phyloP scores from a whole-genome alignment of 2,888 invertebrate species.

The Phytoseiulus persimilis region DNA sequence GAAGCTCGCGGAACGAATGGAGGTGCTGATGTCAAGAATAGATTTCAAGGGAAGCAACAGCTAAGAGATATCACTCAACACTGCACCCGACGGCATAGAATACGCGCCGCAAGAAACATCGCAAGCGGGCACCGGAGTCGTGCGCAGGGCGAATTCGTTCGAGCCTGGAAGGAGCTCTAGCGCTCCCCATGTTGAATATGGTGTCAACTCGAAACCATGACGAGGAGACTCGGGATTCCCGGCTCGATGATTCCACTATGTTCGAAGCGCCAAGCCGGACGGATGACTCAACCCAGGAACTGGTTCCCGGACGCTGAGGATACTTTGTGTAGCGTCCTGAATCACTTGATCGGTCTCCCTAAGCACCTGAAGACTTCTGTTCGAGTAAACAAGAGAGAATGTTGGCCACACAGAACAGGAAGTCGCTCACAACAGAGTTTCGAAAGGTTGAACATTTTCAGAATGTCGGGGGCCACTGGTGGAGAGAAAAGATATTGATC shows the following conservation, averaged over 20 bases:
- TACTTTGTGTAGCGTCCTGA: background rate
- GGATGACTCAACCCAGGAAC: too few species aligned
- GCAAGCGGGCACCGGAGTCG: background rate
- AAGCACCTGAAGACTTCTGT: background rate
- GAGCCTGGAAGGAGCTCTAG: background rate
- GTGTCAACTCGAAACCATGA: background rate
- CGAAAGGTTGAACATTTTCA: background rate
- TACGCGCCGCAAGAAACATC: background rate
- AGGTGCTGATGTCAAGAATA: background rate
- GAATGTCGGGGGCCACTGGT: background rate
- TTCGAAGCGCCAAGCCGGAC: too few species aligned
- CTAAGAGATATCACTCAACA: background rate
- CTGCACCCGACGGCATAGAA: background rate
- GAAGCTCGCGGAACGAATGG: background rate
- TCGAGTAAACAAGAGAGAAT: background rate
- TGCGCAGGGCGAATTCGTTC: background rate
- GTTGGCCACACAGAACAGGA: background rate
- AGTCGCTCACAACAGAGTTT: background rate
- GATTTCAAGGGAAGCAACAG: background rate
- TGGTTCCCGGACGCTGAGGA: background rate
- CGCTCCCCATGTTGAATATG: background rate
- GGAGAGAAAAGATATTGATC: background rate
- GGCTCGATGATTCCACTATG: too few species aligned
- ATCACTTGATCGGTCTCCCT: background rate
- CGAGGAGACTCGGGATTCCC: background rate